phyloP scores from a whole-genome alignment of 2,113 vertebrate species.

The Xerus inauris region DNA sequence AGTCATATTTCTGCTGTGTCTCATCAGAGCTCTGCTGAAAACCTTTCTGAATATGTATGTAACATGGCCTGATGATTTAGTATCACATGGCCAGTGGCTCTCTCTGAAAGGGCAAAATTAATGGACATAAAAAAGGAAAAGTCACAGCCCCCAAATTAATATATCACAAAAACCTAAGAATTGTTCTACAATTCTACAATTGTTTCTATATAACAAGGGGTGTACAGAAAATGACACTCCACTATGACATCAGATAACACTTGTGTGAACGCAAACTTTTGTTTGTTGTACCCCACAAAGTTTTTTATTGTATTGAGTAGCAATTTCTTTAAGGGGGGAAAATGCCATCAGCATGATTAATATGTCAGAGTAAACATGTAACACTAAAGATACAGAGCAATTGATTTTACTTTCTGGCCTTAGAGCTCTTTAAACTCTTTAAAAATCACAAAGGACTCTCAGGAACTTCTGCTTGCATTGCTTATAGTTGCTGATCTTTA shows the following conservation, averaged over 20 bases:
- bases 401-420: neutral
- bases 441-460: neutral
- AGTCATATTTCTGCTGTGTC: neutral
- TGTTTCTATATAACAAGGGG: too few species aligned
- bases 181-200: too few species aligned
- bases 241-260: neutral
- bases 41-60: neutral
- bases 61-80: neutral
- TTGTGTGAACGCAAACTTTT: conserved; percentile 7
- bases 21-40: neutral
- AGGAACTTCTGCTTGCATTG: neutral
- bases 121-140: neutral
- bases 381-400: neutral
- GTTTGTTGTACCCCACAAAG: neutral
- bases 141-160: neutral
- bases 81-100: neutral
- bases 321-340: conserved; percentile 30
- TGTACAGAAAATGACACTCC: neutral
- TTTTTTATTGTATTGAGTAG: neutral
- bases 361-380: neutral
- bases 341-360: conserved; percentile 3
- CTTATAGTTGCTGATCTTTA: neutral
- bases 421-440: neutral
- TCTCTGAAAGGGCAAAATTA: neutral
- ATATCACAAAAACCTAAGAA: neutral